Base-by-base conservation (phyloP, 2,113 vertebrate genomes). In the Trematomus loennbergii region DNA sequence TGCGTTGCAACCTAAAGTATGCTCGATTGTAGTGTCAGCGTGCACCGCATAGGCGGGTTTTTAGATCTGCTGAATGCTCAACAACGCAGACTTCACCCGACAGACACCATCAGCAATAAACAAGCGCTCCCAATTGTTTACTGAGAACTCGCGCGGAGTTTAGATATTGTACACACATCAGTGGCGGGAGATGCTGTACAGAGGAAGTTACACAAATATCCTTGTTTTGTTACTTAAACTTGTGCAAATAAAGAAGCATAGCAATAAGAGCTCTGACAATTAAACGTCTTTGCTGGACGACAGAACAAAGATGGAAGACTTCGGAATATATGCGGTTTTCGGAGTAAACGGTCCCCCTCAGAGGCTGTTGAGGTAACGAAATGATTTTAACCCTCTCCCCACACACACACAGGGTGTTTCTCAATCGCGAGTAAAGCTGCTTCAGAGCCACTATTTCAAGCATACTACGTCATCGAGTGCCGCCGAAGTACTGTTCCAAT, bases 291-390 rank as follows among this genome's bases (percentile, higher is more conserved):
- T 72, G 12, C 2, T 25, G 25, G 22, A 49, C 33, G 17, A 54
- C 36, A 10, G 59, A 12, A n/a, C 4, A 61, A 72, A 63, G 18
- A 95, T 95, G 94, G 93, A 90, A 0, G 92, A 92, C 4, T 95
- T 96, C 17, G 91, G 87, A 11, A 68, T 96, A 71, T 96, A 91
- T 72, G 94, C 81, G 0, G 74, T 92, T 63, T 94, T 95, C 25
- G 95, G 94, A 67, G 18, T 91, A 29, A 78, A 94, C 3, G 82
- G 88, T 0, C 88, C 92, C 11, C 94, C 94, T n/a, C 93, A 89
- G 22, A 79, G 61, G 61, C 80, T 96, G 18, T 64, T 92, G n/a
- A 85, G 92, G 95, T 95, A 57, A 58, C 33, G 6, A 90, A 62
- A 7, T 2, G 6, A 48, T 63, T 50, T 22, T 13, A 55, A 53